A percentile compares a stretch with the other conserved stretches of the same genome.
Evolutionary conservation across 1,140 invertebrate species (phyloP).

Genomic region (Zaprionus lachaisei): DNA sequence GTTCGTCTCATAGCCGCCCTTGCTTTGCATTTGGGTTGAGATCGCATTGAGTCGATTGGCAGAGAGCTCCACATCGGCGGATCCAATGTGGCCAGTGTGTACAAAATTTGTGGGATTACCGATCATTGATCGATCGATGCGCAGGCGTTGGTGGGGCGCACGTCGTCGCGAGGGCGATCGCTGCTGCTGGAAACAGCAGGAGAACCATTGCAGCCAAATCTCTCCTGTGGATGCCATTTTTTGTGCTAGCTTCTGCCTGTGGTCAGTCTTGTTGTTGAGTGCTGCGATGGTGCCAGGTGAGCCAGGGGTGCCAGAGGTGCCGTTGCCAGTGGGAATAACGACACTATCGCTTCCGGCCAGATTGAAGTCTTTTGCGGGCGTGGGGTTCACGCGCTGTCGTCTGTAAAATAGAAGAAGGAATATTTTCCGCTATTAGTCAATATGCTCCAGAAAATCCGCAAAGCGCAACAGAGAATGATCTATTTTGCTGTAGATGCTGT

Average conservation of each 20-base stretch:
- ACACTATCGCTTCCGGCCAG: conserved; percentile 57
- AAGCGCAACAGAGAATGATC: conserved; percentile 14
- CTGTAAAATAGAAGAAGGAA: conserved; percentile 36
- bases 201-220: conserved; percentile 94
- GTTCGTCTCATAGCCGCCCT: conserved; percentile 92
- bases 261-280: conserved; percentile 59
- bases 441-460: conserved; percentile 35
- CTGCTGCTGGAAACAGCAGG: conserved; percentile 91
- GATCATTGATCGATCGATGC: conserved; percentile 97
- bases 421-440: conserved; percentile 1
- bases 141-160: conserved; percentile 87
- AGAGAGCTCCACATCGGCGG: conserved; percentile 92
- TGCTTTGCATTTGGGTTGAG: conserved; percentile 94
- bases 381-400: conserved; percentile 38
- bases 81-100: conserved; percentile 93
- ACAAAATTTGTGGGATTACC: conserved; percentile 96
- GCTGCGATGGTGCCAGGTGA: conserved; percentile 31
- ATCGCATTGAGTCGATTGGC: conserved; percentile 90
- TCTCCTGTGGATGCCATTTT: conserved; percentile 90
- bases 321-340: conserved; percentile 20
- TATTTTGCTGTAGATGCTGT: conserved; percentile 23
- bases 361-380: conserved; percentile 42
- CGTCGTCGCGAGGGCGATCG: conserved; percentile 87
- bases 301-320: conserved; percentile 11
- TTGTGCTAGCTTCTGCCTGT: conserved; percentile 43